phyloP scores from a whole-genome alignment of 64 coral and sea anemone genomes.

The Actinia tenebrosa region DNA sequence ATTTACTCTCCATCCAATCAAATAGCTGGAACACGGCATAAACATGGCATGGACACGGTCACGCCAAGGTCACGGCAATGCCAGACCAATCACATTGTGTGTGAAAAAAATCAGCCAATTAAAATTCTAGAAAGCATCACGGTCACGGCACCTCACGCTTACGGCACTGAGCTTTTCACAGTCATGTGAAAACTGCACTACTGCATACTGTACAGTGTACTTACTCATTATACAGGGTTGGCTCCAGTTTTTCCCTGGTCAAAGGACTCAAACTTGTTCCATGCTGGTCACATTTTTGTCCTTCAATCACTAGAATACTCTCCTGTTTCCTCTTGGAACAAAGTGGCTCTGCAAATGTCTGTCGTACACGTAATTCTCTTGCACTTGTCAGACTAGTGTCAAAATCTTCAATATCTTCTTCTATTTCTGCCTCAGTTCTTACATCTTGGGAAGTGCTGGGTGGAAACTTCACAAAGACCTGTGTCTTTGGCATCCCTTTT shows the following conservation, averaged over 20 bases:
- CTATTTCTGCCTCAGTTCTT: constrained; percentile 66
- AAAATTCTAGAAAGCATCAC: too few species aligned
- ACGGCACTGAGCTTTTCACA: too few species aligned
- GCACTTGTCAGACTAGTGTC: constrained; percentile 44
- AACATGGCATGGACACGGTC: too few species aligned
- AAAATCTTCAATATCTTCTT: constrained; percentile 60
- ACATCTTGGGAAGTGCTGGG: constrained; percentile 11
- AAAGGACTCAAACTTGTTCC: constrained; percentile 59
- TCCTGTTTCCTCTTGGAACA: constrained; percentile 46
- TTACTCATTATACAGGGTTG: constrained; percentile 56
- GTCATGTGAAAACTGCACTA: too few species aligned
- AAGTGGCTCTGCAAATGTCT: constrained; percentile 16
- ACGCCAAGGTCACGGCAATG: too few species aligned
- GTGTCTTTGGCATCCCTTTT: neutral
- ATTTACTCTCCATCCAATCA: too few species aligned
- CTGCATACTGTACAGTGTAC: constrained; percentile 1
- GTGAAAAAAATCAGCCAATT: too few species aligned
- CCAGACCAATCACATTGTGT: too few species aligned
- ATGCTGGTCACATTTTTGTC: constrained; percentile 59
- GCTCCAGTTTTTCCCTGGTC: constrained; percentile 58
- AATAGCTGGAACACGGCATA: too few species aligned
- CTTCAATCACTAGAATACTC: constrained; percentile 55
- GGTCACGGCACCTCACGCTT: too few species aligned
- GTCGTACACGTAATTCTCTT: neutral
- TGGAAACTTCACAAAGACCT: neutral